Evolutionary conservation across 2,113 vertebrate genomes (phyloP).

Genomic region (Alethe diademata): DNA sequence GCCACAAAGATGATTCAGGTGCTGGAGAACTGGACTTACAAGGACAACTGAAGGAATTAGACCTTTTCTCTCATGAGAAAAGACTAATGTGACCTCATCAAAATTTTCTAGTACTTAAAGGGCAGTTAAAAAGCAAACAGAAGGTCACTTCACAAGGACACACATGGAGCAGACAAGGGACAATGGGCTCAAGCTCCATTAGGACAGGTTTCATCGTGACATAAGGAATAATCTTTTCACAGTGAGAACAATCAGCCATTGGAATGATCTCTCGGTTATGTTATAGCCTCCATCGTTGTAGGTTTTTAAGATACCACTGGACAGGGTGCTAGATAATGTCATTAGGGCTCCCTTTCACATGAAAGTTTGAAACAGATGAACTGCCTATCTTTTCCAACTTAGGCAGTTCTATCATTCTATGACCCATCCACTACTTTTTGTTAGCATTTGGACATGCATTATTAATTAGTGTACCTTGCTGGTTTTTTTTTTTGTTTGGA

Average conservation of each 20-base stretch:
- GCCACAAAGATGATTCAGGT: not conserved
- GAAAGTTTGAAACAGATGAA: not conserved
- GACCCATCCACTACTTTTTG: not conserved
- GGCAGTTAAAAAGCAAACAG: not conserved
- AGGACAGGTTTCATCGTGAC: not conserved
- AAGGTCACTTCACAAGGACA: not conserved
- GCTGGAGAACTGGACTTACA: not conserved
- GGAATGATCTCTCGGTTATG: not conserved
- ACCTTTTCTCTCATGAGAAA: not conserved
- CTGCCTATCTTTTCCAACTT: not conserved
- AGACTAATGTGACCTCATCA: not conserved
- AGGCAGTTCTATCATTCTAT: not conserved
- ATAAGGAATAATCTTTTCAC: not conserved
- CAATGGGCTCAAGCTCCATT: fast-evolving
- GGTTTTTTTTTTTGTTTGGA: not conserved
- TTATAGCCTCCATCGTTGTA: not conserved
- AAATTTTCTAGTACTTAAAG: not conserved
- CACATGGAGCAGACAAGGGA: not conserved
- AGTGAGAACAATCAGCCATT: not conserved
- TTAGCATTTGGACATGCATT: not conserved
- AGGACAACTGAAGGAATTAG: not conserved
- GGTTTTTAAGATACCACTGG: not conserved
- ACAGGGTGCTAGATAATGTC: not conserved
- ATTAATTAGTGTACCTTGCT: not conserved
- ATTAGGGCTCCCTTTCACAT: not conserved